phyloP scores from a whole-genome alignment of 2,888 invertebrate species.

The Atrina japonica region DNA sequence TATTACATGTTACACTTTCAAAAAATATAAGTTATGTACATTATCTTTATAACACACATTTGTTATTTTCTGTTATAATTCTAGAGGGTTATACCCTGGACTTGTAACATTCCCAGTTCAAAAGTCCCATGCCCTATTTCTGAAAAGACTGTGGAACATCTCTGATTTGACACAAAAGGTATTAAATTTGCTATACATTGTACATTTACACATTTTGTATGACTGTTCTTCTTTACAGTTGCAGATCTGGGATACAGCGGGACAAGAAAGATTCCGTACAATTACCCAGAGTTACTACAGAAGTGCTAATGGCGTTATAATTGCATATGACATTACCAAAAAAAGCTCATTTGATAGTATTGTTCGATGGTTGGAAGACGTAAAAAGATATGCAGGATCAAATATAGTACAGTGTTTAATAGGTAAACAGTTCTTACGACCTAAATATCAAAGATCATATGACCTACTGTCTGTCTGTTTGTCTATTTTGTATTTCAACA shows the following conservation, averaged over 20 bases:
- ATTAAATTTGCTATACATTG: no score
- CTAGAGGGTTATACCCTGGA: no score
- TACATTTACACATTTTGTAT: background rate
- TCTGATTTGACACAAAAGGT: no score
- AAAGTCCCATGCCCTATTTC: no score
- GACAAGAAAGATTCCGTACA: slow-evolving; percentile 97
- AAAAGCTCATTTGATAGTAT: slow-evolving; percentile 94
- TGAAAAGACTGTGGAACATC: no score
- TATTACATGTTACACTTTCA: no score
- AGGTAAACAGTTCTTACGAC: slow-evolving; percentile 86
- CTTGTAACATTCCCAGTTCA: no score
- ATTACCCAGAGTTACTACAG: slow-evolving; percentile 98
- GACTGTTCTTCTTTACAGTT: slow-evolving; percentile 83
- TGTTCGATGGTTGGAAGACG: slow-evolving; percentile 97
- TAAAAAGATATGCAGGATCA: slow-evolving; percentile 94
- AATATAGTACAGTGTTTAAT: slow-evolving; percentile 94
- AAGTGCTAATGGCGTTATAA: slow-evolving; percentile 97
- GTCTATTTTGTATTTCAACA: no score
- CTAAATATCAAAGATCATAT: background rate
- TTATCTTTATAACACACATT: no score
- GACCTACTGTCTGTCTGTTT: no score
- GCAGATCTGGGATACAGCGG: slow-evolving; percentile 98
- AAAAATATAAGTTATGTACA: no score
- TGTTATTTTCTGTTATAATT: no score
- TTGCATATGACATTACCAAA: slow-evolving; percentile 98